A percentile compares a stretch with the other conserved stretches of the same genome.
Evolutionary conservation across 1,140 invertebrate genomes (phyloP).

Genomic region (Meteorus sp.): DNA sequence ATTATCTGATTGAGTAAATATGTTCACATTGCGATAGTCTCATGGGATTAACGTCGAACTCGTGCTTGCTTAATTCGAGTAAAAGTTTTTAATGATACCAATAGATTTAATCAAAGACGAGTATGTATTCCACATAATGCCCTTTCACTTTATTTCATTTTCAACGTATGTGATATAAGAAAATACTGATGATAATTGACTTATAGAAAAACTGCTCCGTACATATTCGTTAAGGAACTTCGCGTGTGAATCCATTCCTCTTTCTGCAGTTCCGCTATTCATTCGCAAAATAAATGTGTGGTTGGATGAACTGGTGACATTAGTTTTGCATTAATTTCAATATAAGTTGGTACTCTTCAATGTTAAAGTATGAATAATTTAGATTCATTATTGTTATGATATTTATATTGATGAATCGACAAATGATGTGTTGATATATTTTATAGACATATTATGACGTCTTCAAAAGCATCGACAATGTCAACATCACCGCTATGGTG

Average conservation of each 20-base stretch:
- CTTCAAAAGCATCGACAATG: conserved; percentile 61
- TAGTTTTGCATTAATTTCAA: too few species aligned
- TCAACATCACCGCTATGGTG: conserved; percentile 69
- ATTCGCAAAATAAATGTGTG: too few species aligned
- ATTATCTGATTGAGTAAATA: too few species aligned
- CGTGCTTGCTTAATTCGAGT: conserved; percentile 2
- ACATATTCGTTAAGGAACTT: too few species aligned
- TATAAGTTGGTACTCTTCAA: too few species aligned
- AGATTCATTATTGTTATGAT: background rate
- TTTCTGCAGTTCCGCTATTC: too few species aligned
- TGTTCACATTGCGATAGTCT: too few species aligned
- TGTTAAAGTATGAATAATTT: conserved; percentile 21
- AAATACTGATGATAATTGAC: background rate
- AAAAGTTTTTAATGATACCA: conserved; percentile 26
- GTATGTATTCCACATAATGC: too few species aligned
- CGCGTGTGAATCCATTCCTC: too few species aligned
- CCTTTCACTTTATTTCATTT: background rate
- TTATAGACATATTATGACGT: conserved; percentile 72
- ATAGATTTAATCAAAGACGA: background rate
- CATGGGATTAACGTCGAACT: background rate
- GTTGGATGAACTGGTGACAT: too few species aligned
- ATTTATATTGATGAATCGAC: background rate
- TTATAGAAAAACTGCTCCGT: too few species aligned
- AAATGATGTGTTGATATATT: too few species aligned
- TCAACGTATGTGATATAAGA: background rate